Conservation (phyloP, 2,888 invertebrate species). For the Sepioteuthis lessoniana region DNA sequence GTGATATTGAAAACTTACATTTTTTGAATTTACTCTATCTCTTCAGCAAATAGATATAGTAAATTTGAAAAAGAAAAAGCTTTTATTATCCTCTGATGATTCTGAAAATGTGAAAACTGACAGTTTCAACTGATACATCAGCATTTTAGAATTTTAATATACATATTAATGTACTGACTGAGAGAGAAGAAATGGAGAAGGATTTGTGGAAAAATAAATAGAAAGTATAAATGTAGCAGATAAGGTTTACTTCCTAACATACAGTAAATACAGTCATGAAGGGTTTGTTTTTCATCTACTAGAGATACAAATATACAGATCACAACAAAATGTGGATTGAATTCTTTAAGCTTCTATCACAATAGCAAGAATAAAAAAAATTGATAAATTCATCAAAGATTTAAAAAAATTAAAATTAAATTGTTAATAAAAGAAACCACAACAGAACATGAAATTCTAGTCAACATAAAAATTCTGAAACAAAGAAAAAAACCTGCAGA, state of each 20-base stretch:
- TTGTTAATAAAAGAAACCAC: neutral
- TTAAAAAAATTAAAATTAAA: neutral
- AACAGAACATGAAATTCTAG: neutral
- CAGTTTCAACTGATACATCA: too few species aligned
- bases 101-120: too few species aligned
- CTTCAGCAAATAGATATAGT: too few species aligned
- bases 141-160: too few species aligned
- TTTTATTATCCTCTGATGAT: too few species aligned
- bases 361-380: neutral
- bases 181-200: too few species aligned
- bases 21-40: too few species aligned
- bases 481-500: neutral
- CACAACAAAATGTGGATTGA: neutral
- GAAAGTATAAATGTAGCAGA: neutral
- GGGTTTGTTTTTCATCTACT: neutral
- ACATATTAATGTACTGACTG: too few species aligned
- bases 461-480: neutral
- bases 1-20: too few species aligned
- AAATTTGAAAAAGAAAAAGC: too few species aligned
- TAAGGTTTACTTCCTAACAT: neutral
- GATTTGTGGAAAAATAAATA: too few species aligned
- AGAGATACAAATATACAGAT: neutral
- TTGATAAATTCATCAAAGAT: neutral
- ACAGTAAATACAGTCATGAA: neutral
- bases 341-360: constrained; percentile 2